phyloP scores from a whole-genome alignment of 1,140 invertebrate species.

The Telenomus remus region DNA sequence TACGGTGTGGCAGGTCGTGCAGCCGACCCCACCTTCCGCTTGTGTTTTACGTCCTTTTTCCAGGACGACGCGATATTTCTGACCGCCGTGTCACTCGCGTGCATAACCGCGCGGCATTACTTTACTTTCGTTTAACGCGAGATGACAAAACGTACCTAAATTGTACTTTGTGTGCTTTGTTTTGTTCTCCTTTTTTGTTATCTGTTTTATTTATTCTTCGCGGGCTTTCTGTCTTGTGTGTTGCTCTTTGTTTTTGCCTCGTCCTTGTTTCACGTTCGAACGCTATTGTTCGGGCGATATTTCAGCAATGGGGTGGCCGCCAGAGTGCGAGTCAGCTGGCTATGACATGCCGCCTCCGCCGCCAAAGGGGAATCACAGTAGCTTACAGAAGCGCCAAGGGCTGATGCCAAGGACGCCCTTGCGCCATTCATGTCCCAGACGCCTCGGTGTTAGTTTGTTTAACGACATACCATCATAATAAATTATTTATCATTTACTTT shows the following conservation, averaged over 20 bases:
- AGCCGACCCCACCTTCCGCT: conserved; percentile 57
- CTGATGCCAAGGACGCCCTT: conserved; percentile 64
- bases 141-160: too few relatives aligned
- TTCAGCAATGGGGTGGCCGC: conserved; percentile 68
- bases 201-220: conserved; percentile 30
- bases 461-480: conserved; percentile 57
- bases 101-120: too few relatives aligned
- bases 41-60: conserved; percentile 67
- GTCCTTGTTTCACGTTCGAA: conserved; percentile 55
- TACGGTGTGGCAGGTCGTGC: conserved; percentile 63
- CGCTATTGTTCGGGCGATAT: conserved; percentile 75
- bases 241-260: conserved; percentile 36
- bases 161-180: too few relatives aligned
- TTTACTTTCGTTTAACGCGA: too few relatives aligned
- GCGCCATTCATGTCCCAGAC: conserved; percentile 48
- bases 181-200: too few relatives aligned
- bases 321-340: conserved; percentile 72
- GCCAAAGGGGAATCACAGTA: conserved; percentile 72
- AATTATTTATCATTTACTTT: too few relatives aligned
- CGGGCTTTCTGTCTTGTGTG: conserved; percentile 30
- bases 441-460: conserved; percentile 65
- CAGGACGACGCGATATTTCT: too few relatives aligned
- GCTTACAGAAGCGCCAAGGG: conserved; percentile 68
- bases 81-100: too few relatives aligned
- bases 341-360: conserved; percentile 73